Evolutionary conservation across 2,797 vertebrate species (phyloP), one percentile per base, ranked within the genome.

Genomic region (Microcaecilia unicolor): DNA sequence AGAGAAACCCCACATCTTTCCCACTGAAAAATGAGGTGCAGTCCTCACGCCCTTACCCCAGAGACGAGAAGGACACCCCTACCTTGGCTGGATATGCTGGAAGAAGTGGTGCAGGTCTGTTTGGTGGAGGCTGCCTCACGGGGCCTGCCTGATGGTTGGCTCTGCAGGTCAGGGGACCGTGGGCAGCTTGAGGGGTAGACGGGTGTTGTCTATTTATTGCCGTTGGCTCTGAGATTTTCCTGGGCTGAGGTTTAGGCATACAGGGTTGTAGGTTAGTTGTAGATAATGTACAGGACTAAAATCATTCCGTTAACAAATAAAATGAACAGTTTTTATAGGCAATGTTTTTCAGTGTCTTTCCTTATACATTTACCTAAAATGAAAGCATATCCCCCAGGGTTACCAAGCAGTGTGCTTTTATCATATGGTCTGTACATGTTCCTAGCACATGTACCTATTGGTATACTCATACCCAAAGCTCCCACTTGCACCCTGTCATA

Each of bases 61-160:
- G 5, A n/a, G n/a, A n/a, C 20, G n/a, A n/a, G n/a, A n/a, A n/a
- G 25, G 17, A 29, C 2, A n/a, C 6, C 10, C 22, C 2, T 64
- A 96, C 93, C 80, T 72, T 66, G 22, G 55, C 0, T 3, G 58
- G 61, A 42, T 51, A 72, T n/a, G 65, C 60, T 31, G 92, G 93
- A 54, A 87, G 83, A 1, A 87, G 91, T 3, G 93, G 94, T 2
- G 85, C 87, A 28, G 95, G 92, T 50, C 92, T 80, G 62, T 31
- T 90, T 0, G 93, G 95, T 3, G 92, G 91, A 11, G 70, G 74
- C 12, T 86, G 68, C 12, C 66, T 34, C 0, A 25, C 9, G 0
- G 15, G 51, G 22, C 10, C 15, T 0, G 3, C 9, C 0, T 42
- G 9, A 6, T 50, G 18, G 1, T 27, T 1, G 1, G 43, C 35